Conservation (phyloP, 2,888 invertebrate genomes). For the Helicoverpa assulta region DNA sequence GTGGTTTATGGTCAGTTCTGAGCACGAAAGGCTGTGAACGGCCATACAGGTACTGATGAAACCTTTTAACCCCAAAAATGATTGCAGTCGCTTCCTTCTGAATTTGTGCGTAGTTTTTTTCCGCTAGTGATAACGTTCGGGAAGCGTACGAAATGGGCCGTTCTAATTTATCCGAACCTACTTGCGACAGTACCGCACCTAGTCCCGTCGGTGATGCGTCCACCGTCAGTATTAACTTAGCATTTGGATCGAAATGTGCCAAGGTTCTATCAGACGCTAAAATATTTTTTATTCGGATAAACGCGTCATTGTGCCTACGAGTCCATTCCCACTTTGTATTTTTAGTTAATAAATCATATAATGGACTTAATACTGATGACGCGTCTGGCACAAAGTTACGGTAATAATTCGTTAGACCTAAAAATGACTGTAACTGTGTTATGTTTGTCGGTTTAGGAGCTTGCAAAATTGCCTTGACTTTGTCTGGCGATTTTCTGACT, state of each 20-base stretch:
- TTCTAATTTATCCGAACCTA: not conserved
- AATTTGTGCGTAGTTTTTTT: not conserved
- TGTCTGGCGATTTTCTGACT: not conserved
- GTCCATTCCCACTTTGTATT: too few relatives aligned
- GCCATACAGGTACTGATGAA: slow-evolving; percentile 2
- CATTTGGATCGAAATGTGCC: not conserved
- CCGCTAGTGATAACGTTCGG: not conserved
- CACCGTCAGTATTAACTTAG: not conserved
- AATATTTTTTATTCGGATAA: not conserved
- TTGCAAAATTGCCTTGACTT: not conserved
- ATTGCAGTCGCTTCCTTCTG: not conserved
- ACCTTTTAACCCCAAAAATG: not conserved
- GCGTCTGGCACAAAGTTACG: not conserved
- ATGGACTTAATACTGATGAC: too few relatives aligned
- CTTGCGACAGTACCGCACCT: not conserved
- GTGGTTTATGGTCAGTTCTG: not conserved
- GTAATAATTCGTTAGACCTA: not conserved
- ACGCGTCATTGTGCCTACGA: not conserved
- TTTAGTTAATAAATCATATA: not conserved
- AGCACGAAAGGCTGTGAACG: not conserved
- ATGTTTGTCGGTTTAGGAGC: not conserved
- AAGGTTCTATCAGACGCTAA: not conserved
- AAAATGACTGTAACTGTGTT: not conserved
- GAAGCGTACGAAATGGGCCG: not conserved
- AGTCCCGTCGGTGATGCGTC: not conserved